phyloP scores from a whole-genome alignment of 2,113 vertebrate genomes.

The Falcunculus frontatus region DNA sequence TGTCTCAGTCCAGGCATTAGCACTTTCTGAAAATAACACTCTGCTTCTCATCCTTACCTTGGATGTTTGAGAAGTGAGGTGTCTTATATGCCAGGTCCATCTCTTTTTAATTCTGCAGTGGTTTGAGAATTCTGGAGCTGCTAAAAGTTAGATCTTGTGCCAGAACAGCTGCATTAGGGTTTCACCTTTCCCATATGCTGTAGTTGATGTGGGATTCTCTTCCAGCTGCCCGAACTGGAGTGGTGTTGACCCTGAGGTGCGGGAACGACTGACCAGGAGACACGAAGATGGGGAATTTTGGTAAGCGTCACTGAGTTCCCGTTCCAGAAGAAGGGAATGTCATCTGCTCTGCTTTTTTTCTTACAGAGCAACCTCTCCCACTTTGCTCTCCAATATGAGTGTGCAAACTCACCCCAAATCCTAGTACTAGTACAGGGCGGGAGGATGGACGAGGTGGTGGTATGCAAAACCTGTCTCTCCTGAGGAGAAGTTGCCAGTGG shows the following conservation, averaged over 20 bases:
- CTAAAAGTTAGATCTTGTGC: neutral
- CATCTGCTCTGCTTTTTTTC: neutral
- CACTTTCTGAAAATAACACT: neutral
- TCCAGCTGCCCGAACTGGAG: constrained; percentile 87
- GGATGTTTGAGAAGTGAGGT: neutral
- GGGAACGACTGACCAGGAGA: constrained; percentile 73
- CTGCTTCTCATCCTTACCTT: neutral
- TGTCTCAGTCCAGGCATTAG: neutral
- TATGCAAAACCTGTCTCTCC: neutral
- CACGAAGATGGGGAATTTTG: constrained; percentile 94
- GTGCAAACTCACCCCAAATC: neutral
- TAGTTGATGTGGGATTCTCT: neutral
- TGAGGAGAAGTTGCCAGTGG: accelerated
- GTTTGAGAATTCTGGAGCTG: neutral
- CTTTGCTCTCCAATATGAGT: neutral
- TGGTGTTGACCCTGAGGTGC: constrained; percentile 72
- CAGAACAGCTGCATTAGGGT: neutral
- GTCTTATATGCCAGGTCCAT: neutral
- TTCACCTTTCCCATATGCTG: neutral
- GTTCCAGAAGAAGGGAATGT: neutral
- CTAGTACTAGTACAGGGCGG: neutral
- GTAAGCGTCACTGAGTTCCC: constrained; percentile 44
- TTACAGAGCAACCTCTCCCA: neutral
- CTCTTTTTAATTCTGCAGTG: neutral
- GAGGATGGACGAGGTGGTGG: neutral